A percentile compares a stretch with the other conserved stretches of the same genome.
Conservation (phyloP, 2,888 invertebrate genomes). For the Cantharis rufa region DNA sequence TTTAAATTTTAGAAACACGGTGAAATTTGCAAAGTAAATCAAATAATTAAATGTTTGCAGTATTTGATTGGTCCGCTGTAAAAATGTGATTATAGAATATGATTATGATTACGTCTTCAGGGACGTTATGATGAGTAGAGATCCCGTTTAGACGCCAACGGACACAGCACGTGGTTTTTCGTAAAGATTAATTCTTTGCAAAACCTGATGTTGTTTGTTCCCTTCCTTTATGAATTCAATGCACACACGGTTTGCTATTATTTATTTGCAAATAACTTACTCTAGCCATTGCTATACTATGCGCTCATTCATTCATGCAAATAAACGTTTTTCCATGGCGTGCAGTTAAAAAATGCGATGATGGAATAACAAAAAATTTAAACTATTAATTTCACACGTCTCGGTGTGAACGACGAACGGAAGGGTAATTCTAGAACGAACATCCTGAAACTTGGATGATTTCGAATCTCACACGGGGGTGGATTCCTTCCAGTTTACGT, state of each 20-base stretch:
- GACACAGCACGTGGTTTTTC: slow-evolving; percentile 35
- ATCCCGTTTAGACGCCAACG: slow-evolving; percentile 44
- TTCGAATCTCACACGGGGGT: not conserved
- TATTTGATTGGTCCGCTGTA: no score
- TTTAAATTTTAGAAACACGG: no score
- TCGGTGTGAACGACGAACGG: not conserved
- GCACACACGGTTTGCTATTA: not conserved
- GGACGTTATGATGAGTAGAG: slow-evolving; percentile 37
- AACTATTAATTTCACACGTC: not conserved
- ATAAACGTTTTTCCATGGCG: not conserved
- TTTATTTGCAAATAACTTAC: not conserved
- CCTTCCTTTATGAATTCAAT: slow-evolving; percentile 7
- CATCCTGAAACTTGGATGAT: not conserved
- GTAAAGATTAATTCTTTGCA: slow-evolving; percentile 32
- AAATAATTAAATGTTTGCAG: no score
- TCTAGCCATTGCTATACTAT: not conserved
- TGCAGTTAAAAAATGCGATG: not conserved
- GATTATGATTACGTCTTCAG: no score
- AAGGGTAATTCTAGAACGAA: not conserved
- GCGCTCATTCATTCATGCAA: not conserved
- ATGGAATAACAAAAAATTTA: not conserved
- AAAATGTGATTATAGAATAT: no score
- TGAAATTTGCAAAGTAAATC: no score
- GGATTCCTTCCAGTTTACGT: not conserved
- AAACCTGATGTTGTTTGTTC: slow-evolving; percentile 36